phyloP scores from a whole-genome alignment of 2,797 vertebrate genomes.

The Heteromormyrus szaboi region DNA sequence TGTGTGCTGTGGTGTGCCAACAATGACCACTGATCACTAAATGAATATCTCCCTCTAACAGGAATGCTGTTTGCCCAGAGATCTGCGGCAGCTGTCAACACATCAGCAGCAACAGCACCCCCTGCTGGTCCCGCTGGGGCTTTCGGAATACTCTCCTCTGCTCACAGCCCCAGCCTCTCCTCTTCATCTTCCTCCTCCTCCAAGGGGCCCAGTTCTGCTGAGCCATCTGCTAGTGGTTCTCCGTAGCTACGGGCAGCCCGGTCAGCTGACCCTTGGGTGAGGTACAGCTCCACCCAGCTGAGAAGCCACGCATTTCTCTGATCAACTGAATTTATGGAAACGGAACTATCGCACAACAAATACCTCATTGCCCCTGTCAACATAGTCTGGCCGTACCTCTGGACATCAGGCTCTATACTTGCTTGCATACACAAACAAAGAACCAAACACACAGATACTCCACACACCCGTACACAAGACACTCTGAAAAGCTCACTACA shows the following conservation, averaged over 20 bases:
- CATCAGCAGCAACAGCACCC: conserved; percentile 52
- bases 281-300: not conserved
- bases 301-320: not conserved
- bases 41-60: conserved; percentile 38
- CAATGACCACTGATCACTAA: not conserved
- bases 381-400: conserved; percentile 26
- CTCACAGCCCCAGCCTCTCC: conserved; percentile 78
- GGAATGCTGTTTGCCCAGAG: conserved; percentile 92
- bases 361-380: conserved; percentile 35
- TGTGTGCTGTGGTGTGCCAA: not conserved
- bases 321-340: conserved; percentile 20
- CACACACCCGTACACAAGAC: not conserved
- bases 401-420: not conserved
- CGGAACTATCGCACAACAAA: conserved; percentile 33
- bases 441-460: not conserved
- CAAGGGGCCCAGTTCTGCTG: conserved; percentile 74
- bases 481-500: not conserved
- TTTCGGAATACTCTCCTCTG: conserved; percentile 61
- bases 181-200: conserved; percentile 79
- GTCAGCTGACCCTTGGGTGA: not conserved
- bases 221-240: conserved; percentile 74
- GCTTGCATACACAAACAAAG: conserved; percentile 19
- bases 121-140: conserved; percentile 67
- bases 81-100: conserved; percentile 61
- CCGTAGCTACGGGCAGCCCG: conserved; percentile 47